Evolutionary conservation across 1,140 invertebrate genomes (phyloP).

Genomic region (Maniola jurtina): DNA sequence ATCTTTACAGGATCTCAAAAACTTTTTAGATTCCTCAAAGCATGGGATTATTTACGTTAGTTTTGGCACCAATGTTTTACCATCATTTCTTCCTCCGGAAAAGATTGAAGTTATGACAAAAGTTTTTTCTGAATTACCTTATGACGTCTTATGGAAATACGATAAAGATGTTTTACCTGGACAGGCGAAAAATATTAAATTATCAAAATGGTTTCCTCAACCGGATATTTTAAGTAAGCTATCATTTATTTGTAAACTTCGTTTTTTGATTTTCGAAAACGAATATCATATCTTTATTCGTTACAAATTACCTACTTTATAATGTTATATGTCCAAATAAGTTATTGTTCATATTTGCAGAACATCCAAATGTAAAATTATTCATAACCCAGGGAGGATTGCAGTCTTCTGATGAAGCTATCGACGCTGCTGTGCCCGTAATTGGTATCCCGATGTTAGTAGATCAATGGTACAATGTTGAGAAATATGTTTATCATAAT

Average conservation of each 20-base stretch:
- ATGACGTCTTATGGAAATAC: conserved; percentile 25
- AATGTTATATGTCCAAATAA: no score
- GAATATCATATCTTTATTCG: no score
- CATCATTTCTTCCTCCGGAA: conserved; percentile 15
- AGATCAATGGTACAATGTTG: conserved; percentile 59
- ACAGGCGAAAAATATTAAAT: conserved; percentile 20
- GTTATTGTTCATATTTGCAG: conserved; percentile 29
- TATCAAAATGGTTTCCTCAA: conserved; percentile 23
- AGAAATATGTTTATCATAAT: conserved; percentile 34
- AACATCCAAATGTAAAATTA: conserved; percentile 66
- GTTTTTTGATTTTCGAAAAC: not conserved
- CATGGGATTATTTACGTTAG: conserved; percentile 24
- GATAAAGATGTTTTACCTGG: conserved; percentile 18
- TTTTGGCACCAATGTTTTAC: conserved; percentile 23
- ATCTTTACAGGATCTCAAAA: conserved; percentile 40
- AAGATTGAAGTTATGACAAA: conserved; percentile 19
- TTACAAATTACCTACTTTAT: no score
- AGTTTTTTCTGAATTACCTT: conserved; percentile 23
- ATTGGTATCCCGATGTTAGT: conserved; percentile 63
- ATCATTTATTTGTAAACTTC: not conserved
- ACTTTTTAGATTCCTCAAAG: conserved; percentile 20
- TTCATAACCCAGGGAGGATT: conserved; percentile 82
- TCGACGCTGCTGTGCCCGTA: conserved; percentile 78
- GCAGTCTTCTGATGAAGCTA: conserved; percentile 79
- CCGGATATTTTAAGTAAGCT: conserved; percentile 19